Evolutionary conservation across 2,113 vertebrate genomes (phyloP).

Genomic region (Cnemophilus loriae): DNA sequence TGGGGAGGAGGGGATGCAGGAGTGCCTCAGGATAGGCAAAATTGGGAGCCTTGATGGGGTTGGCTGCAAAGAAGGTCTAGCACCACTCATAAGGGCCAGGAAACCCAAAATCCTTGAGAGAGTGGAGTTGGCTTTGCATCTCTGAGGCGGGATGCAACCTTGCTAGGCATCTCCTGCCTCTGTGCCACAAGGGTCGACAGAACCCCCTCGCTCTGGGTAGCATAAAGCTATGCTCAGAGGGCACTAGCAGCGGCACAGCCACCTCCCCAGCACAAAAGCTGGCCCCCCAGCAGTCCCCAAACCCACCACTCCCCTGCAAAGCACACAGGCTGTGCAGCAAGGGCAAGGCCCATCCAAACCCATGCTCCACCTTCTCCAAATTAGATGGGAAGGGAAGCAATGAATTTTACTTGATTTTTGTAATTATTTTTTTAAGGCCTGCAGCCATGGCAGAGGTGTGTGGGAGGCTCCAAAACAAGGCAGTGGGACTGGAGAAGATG

Average conservation of each 20-base stretch:
- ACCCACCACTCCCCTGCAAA: not conserved
- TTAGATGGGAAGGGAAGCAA: not conserved
- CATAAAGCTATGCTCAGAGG: not conserved
- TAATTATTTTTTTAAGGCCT: not conserved
- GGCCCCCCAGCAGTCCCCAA: not conserved
- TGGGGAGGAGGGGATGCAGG: not conserved
- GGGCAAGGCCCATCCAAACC: not conserved
- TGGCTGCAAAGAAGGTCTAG: not conserved
- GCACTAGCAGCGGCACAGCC: not conserved
- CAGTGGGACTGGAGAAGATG: not conserved
- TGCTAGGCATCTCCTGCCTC: not conserved
- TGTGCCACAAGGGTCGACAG: rapidly evolving
- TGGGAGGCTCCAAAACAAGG: not conserved
- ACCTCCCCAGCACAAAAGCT: not conserved
- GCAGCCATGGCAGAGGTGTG: not conserved
- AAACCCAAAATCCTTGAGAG: not conserved
- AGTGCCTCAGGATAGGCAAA: not conserved
- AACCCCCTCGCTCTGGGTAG: rapidly evolving
- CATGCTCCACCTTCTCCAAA: not conserved
- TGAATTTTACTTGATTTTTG: not conserved
- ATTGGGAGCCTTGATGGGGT: not conserved
- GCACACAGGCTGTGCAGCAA: rapidly evolving
- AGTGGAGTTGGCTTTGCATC: not conserved
- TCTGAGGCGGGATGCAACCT: not conserved
- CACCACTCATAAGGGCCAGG: not conserved